Percentiles rank a stretch among this genome's conserved stretches.
Conservation (phyloP, 2,888 invertebrate species). For the Trimorus sp. region DNA sequence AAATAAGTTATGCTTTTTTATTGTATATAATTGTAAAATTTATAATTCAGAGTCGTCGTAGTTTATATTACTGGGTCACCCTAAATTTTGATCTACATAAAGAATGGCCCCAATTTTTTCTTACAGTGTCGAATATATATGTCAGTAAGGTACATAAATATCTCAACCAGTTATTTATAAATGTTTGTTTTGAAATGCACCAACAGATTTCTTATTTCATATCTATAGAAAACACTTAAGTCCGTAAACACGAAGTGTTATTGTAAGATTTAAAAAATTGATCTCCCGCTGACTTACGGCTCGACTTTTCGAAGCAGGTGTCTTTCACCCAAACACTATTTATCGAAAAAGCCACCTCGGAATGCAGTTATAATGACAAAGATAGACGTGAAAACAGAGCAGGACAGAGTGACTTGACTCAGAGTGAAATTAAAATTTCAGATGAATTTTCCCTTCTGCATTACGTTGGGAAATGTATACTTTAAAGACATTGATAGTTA, state of each 20-base stretch:
- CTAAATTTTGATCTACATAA: too few species aligned
- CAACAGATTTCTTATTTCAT: not conserved
- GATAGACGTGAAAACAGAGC: too few species aligned
- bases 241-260: constrained; percentile 4
- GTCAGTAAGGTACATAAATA: too few species aligned
- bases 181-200: not conserved
- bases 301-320: constrained; percentile 43
- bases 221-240: not conserved
- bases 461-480: constrained; percentile 5
- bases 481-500: constrained; percentile 7
- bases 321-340: constrained; percentile 39
- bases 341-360: constrained; percentile 24
- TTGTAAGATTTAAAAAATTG: constrained; percentile 13
- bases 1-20: not conserved
- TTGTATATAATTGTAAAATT: not conserved
- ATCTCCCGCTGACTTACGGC: constrained; percentile 12
- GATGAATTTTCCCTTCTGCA: constrained; percentile 15
- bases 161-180: not conserved
- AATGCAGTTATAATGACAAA: not conserved
- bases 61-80: too few species aligned
- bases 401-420: not conserved
- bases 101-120: too few species aligned
- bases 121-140: too few species aligned
- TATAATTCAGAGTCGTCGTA: too few species aligned
- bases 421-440: constrained; percentile 12